Conservation (phyloP, 2,888 invertebrate species). For the Pachymerium ferrugineum region DNA sequence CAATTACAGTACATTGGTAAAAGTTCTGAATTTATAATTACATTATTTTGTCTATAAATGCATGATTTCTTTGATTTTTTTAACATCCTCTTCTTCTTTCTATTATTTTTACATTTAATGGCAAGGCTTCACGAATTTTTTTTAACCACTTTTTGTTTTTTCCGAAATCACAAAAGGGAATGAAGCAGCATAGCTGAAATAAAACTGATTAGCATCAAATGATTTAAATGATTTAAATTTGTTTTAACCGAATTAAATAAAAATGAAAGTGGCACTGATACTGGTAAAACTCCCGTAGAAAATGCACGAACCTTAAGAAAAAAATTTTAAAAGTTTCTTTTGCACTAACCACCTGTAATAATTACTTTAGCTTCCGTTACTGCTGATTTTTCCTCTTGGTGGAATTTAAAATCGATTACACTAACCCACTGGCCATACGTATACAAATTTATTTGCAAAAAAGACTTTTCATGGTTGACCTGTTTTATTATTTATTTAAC, state of each 20-base stretch:
- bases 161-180: neutral
- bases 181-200: conserved; percentile 1
- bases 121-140: neutral
- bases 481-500: neutral
- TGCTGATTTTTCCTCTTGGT: neutral
- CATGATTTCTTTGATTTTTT: neutral
- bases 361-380: neutral
- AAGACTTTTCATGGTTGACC: neutral
- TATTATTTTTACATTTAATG: neutral
- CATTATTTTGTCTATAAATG: neutral
- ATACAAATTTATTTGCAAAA: neutral
- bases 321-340: neutral
- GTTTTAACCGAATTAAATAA: neutral
- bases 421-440: neutral
- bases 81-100: neutral
- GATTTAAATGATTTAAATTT: neutral
- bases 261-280: neutral
- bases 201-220: neutral
- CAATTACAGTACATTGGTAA: no score
- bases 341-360: neutral
- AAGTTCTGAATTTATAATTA: no score
- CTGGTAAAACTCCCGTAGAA: neutral
- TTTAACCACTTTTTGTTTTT: neutral
- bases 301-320: neutral
- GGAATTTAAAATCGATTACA: conserved; percentile 4